Percentiles rank a stretch among this genome's conserved stretches.
Evolutionary conservation across 2,113 vertebrate species (phyloP).

Genomic region (Murina feae): DNA sequence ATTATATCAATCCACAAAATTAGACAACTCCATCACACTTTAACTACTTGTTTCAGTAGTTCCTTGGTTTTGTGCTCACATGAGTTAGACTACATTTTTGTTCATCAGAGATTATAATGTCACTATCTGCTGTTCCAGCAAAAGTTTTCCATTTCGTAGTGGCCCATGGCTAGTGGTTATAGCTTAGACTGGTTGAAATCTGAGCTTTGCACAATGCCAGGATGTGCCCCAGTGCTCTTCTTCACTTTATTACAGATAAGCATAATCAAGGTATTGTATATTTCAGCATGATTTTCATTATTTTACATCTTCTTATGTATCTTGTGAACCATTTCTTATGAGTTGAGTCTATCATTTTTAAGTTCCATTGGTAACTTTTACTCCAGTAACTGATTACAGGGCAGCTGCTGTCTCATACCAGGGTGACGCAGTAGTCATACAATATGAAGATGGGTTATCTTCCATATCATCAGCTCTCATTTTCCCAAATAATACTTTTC

Average conservation of each 20-base stretch:
- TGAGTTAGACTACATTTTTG: neutral
- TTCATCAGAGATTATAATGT: neutral
- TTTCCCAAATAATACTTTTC: neutral
- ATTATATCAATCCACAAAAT: neutral
- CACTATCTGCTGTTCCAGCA: neutral
- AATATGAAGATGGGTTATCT: neutral
- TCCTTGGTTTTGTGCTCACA: neutral
- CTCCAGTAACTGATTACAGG: neutral
- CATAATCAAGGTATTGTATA: neutral
- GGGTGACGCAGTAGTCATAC: neutral
- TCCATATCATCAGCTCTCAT: neutral
- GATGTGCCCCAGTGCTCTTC: neutral
- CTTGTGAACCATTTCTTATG: neutral
- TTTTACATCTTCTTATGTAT: neutral
- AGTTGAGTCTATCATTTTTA: neutral
- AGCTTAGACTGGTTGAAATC: neutral
- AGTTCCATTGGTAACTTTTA: neutral
- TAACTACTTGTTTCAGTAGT: neutral
- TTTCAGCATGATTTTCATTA: neutral
- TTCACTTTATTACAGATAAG: neutral
- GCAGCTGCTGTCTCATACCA: neutral
- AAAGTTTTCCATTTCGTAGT: neutral
- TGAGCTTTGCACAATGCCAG: neutral
- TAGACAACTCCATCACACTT: neutral
- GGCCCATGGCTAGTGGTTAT: neutral